phyloP scores from a whole-genome alignment of 2,113 vertebrate species.

The Azemiops feae region DNA sequence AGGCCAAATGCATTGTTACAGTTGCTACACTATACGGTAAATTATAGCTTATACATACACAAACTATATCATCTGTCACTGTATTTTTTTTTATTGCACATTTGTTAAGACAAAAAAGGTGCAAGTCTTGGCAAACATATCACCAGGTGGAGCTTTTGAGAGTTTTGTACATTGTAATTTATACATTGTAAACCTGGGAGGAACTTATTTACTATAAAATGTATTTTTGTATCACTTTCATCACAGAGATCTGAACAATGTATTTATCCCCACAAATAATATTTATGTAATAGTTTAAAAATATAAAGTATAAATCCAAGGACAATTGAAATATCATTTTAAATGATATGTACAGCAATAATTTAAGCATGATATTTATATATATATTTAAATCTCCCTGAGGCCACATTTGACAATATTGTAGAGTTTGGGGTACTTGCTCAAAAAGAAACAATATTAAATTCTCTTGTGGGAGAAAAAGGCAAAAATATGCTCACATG shows the following conservation, averaged over 20 bases:
- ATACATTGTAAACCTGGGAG: slow-evolving; percentile 41
- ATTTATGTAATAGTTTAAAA: slow-evolving; percentile 50
- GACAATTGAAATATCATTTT: slow-evolving; percentile 46
- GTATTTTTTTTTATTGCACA: slow-evolving; percentile 32
- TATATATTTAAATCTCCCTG: slow-evolving; percentile 63
- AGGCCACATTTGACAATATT: slow-evolving; percentile 54
- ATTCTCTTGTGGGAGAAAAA: slow-evolving; percentile 10
- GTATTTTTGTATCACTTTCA: slow-evolving; percentile 42
- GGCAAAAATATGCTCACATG: not conserved
- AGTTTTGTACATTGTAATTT: slow-evolving; percentile 37
- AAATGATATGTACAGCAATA: slow-evolving; percentile 33
- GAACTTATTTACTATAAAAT: slow-evolving; percentile 33
- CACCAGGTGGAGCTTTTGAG: slow-evolving; percentile 34
- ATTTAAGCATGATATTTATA: slow-evolving; percentile 16
- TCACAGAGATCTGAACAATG: slow-evolving; percentile 53
- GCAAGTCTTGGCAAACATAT: slow-evolving; percentile 34
- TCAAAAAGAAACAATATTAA: slow-evolving; percentile 1
- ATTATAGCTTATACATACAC: slow-evolving; percentile 29
- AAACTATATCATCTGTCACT: slow-evolving; percentile 32
- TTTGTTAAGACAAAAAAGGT: slow-evolving; percentile 21
- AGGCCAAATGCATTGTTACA: not conserved
- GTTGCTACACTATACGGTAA: not conserved
- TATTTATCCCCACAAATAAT: slow-evolving; percentile 53
- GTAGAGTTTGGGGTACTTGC: slow-evolving; percentile 19
- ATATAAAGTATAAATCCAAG: slow-evolving; percentile 51